Percentiles rank a stretch among this genome's conserved stretches.
phyloP scores from a whole-genome alignment of 2,113 vertebrate genomes.

The Sander vitreus region DNA sequence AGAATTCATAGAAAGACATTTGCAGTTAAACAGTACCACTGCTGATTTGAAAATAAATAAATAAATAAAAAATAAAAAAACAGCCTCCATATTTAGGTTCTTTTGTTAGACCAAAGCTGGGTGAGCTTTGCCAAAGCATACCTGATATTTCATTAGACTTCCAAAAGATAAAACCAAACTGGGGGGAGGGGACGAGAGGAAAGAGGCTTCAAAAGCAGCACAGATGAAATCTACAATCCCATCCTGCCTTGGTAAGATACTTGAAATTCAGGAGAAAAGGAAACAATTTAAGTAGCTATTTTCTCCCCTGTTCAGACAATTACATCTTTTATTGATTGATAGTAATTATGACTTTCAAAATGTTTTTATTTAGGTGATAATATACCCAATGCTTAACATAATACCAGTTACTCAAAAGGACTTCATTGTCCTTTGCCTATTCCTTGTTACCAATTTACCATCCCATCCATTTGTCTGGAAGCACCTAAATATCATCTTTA shows the following conservation, averaged over 20 bases:
- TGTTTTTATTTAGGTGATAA: background rate
- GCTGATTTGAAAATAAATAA: background rate
- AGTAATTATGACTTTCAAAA: background rate
- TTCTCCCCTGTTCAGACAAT: background rate
- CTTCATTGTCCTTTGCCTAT: background rate
- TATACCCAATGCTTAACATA: background rate
- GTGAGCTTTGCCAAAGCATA: conserved; percentile 44
- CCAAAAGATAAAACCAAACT: conserved; percentile 58
- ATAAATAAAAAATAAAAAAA: background rate
- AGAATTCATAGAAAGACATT: conserved; percentile 1
- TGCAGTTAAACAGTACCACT: background rate
- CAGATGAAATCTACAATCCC: conserved; percentile 46
- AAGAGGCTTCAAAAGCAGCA: conserved; percentile 55
- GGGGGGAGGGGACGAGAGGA: conserved; percentile 57
- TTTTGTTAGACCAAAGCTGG: conserved; percentile 52
- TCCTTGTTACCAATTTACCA: background rate
- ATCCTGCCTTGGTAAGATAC: conserved; percentile 12
- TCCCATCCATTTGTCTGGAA: background rate
- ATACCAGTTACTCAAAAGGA: background rate
- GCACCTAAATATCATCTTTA: background rate
- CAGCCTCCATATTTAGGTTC: conserved; percentile 33
- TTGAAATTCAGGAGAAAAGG: conserved; percentile 36
- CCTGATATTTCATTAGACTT: conserved; percentile 62
- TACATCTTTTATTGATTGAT: background rate
- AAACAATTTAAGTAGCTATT: conserved; percentile 1